Percentiles rank a stretch among this genome's conserved stretches.
Conservation (phyloP, 2,113 vertebrate species). For the Heterochromis multidens region DNA sequence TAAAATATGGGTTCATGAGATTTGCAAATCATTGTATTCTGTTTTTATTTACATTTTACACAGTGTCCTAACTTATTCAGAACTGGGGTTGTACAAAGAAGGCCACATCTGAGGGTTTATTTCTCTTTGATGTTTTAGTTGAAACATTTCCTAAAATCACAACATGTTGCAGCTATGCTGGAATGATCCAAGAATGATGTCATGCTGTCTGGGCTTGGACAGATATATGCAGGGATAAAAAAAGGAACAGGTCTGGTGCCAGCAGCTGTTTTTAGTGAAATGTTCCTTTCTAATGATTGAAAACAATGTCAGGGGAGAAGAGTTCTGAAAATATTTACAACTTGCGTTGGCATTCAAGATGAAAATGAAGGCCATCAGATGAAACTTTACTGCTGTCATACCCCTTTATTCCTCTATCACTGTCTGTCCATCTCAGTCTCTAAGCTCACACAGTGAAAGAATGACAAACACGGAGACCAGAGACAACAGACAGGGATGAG, state of each 20-base stretch:
- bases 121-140: neutral
- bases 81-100: neutral
- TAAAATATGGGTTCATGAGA: too few species aligned
- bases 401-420: neutral
- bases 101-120: neutral
- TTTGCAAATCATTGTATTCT: neutral
- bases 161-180: neutral
- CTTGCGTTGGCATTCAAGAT: neutral
- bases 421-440: slow-evolving; percentile 18
- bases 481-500: slow-evolving; percentile 73
- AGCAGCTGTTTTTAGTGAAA: slow-evolving; percentile 21
- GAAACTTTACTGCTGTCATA: neutral
- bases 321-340: neutral
- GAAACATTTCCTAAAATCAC: slow-evolving; percentile 1
- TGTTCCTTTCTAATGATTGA: neutral
- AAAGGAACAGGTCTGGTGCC: slow-evolving; percentile 7
- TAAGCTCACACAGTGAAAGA: slow-evolving; percentile 54
- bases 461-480: slow-evolving; percentile 55
- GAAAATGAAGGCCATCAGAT: neutral
- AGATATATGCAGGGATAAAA: slow-evolving; percentile 21
- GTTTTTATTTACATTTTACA: neutral
- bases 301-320: neutral
- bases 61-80: neutral
- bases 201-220: slow-evolving; percentile 38
- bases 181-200: slow-evolving; percentile 46